Percentiles rank a stretch among this genome's conserved stretches.
Evolutionary conservation across 1,140 invertebrate genomes (phyloP).

Genomic region (Nasonia giraulti): DNA sequence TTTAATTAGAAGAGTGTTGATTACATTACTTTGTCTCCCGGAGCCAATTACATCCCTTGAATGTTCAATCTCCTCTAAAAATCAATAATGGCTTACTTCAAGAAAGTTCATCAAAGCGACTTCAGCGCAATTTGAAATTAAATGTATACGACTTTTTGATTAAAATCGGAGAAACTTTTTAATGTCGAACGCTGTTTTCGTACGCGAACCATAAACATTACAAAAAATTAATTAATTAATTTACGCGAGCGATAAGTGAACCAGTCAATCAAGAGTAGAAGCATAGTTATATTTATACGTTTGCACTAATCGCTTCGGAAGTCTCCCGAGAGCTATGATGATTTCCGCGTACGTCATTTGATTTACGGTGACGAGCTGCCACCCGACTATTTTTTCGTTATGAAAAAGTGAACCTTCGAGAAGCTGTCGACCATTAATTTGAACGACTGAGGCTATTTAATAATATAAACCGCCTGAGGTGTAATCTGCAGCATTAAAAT

Average conservation of each 20-base stretch:
- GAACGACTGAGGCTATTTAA: not conserved
- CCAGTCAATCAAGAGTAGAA: not conserved
- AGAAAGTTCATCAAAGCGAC: no score
- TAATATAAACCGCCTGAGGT: not conserved
- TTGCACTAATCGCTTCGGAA: not conserved
- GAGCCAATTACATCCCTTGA: no score
- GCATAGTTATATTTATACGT: not conserved
- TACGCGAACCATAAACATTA: no score
- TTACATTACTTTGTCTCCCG: not conserved
- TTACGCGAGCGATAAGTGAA: not conserved
- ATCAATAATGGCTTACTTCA: no score
- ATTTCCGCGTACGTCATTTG: not conserved
- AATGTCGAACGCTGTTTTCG: not conserved
- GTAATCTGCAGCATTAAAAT: not conserved
- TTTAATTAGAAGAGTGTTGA: not conserved
- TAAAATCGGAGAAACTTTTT: not conserved
- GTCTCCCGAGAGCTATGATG: not conserved
- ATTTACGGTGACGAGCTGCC: not conserved
- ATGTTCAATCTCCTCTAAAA: no score
- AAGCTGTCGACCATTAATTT: not conserved
- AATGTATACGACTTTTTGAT: not conserved
- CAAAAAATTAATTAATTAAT: not conserved
- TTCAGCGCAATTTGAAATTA: not conserved
- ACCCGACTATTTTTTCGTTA: not conserved
- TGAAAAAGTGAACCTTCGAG: not conserved